phyloP scores from a whole-genome alignment of 2,797 vertebrate genomes.

The Odontamblyopus lacepedii region DNA sequence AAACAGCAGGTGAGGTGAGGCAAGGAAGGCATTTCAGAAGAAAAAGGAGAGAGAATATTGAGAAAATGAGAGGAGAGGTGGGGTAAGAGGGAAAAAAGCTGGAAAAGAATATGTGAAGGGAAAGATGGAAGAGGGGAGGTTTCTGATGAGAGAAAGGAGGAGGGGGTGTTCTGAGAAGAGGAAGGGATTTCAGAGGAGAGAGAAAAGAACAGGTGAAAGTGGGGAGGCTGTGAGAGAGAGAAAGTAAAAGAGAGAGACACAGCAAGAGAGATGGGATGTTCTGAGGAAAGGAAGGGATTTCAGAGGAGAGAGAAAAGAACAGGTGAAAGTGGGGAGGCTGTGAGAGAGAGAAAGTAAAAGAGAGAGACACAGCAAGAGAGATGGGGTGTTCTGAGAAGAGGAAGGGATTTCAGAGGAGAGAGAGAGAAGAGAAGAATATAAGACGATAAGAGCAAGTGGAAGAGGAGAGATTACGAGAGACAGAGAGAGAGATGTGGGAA shows the following conservation, averaged over 20 bases:
- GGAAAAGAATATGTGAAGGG: neutral
- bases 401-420: too few species aligned
- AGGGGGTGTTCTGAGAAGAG: too few species aligned
- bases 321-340: too few species aligned
- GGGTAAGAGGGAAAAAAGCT: too few species aligned
- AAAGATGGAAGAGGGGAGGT: neutral
- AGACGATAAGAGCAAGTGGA: neutral
- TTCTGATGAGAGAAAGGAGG: neutral
- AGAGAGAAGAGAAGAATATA: neutral
- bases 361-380: neutral
- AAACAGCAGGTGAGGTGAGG: too few species aligned
- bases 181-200: neutral
- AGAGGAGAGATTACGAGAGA: neutral
- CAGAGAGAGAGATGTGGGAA: neutral
- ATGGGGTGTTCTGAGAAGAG: neutral
- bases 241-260: neutral
- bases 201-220: neutral
- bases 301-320: neutral
- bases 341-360: too few species aligned
- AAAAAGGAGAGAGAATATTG: too few species aligned
- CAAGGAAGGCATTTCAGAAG: too few species aligned
- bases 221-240: neutral
- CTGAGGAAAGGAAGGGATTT: too few species aligned
- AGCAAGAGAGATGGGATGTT: too few species aligned
- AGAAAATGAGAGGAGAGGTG: too few species aligned